Conservation (phyloP, 2,797 vertebrate species). For the Graptemys geographica region DNA sequence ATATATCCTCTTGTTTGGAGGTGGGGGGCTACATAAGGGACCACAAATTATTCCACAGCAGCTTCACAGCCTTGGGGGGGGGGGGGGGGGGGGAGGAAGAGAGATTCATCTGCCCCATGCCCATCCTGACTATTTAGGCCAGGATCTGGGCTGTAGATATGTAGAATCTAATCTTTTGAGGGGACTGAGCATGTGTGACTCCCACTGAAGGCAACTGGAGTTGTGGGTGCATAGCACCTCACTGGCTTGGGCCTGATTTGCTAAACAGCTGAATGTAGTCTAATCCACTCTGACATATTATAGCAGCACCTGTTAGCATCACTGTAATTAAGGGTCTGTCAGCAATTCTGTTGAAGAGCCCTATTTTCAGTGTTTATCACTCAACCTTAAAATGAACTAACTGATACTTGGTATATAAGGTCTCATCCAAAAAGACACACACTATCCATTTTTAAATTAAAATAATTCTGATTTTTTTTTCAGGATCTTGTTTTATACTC, state of each 20-base stretch:
- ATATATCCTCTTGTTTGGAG: neutral
- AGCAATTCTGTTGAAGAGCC: neutral
- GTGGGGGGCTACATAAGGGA: neutral
- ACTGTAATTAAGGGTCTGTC: neutral
- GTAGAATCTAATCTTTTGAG: neutral
- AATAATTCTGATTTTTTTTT: neutral
- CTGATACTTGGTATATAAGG: neutral
- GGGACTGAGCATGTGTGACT: rapidly evolving
- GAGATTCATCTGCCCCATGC: neutral
- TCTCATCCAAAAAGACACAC: neutral
- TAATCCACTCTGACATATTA: rapidly evolving
- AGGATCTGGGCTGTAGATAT: neutral
- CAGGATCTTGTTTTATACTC: neutral
- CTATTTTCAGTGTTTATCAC: neutral
- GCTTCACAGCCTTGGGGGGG: neutral
- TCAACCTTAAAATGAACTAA: neutral
- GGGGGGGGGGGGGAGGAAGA: neutral
- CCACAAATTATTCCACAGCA: rapidly evolving
- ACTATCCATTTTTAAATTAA: neutral
- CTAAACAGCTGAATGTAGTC: neutral
- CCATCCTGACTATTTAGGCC: neutral
- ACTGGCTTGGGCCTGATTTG: neutral
- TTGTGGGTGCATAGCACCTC: neutral
- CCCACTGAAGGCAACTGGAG: neutral
- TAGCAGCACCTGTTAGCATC: neutral